Conservation (phyloP, 2,888 invertebrate genomes). For the Calliscelio sp. region DNA sequence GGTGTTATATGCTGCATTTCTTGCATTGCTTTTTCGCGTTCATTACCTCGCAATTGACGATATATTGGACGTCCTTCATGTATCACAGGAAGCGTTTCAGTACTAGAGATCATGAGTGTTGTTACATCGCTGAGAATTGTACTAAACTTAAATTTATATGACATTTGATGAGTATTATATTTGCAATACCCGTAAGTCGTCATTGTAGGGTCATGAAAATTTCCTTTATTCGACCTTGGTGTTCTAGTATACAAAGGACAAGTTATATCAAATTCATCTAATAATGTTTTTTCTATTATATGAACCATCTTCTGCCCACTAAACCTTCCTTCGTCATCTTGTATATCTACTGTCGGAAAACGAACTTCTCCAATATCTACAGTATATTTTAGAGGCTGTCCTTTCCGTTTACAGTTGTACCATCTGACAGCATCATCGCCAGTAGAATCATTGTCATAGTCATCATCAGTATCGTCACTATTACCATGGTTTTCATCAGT, state of each 20-base stretch:
- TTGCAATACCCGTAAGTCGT: not conserved
- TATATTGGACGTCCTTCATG: not conserved
- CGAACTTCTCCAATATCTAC: too few relatives aligned
- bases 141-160: not conserved
- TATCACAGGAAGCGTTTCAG: not conserved
- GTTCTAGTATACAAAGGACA: not conserved
- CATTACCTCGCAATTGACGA: constrained; percentile 6
- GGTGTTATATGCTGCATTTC: not conserved
- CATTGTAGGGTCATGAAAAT: not conserved
- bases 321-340: too few relatives aligned
- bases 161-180: not conserved
- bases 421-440: too few relatives aligned
- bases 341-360: too few relatives aligned
- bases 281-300: too few relatives aligned
- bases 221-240: not conserved
- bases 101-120: not conserved
- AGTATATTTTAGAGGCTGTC: too few relatives aligned
- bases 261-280: too few relatives aligned
- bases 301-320: too few relatives aligned
- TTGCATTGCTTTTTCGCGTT: not conserved
- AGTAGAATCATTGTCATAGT: too few relatives aligned
- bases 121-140: not conserved
- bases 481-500: too few relatives aligned
- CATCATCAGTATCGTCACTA: too few relatives aligned
- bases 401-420: too few relatives aligned